Evolutionary conservation across 2,797 vertebrate genomes (phyloP).

Genomic region (Diplodus sargus): DNA sequence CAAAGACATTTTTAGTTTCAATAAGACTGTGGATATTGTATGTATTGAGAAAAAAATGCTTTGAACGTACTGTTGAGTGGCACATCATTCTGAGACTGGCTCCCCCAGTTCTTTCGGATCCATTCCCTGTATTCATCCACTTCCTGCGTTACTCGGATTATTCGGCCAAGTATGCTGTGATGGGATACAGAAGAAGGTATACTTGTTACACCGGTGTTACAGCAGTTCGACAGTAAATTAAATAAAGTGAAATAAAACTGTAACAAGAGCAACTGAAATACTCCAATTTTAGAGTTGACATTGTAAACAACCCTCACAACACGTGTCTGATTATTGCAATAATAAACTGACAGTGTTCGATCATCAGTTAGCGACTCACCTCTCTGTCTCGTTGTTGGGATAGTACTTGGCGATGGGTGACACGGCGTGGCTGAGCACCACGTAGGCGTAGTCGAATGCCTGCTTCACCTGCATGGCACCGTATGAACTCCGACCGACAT

Average conservation of each 20-base stretch:
- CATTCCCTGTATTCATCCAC: conserved; percentile 96
- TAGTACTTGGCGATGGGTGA: conserved; percentile 96
- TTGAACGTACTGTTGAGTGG: conserved; percentile 88
- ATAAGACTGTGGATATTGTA: not conserved
- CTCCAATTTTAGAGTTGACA: not conserved
- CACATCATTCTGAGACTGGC: conserved; percentile 87
- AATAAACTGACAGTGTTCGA: not conserved
- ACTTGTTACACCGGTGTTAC: conserved; percentile 1
- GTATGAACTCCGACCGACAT: conserved; percentile 97
- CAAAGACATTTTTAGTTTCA: not conserved
- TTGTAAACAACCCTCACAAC: not conserved
- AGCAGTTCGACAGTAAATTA: not conserved
- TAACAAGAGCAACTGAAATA: not conserved
- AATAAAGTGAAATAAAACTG: not conserved
- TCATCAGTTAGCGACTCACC: conserved; percentile 73
- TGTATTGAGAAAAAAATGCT: not conserved
- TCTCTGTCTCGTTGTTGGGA: conserved; percentile 95
- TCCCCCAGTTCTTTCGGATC: conserved; percentile 95
- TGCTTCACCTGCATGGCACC: conserved; percentile 99
- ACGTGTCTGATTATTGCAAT: not conserved
- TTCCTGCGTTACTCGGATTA: conserved; percentile 96
- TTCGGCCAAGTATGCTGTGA: conserved; percentile 94
- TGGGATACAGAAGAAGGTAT: not conserved
- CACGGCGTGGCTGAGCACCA: conserved; percentile 95
- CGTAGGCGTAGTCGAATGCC: conserved; percentile 97